These are phyloP conservation scores for Pseudomugil gertrudae DNA, from an alignment of 2,797 vertebrate species.

Conservation along the genomic window DNA sequence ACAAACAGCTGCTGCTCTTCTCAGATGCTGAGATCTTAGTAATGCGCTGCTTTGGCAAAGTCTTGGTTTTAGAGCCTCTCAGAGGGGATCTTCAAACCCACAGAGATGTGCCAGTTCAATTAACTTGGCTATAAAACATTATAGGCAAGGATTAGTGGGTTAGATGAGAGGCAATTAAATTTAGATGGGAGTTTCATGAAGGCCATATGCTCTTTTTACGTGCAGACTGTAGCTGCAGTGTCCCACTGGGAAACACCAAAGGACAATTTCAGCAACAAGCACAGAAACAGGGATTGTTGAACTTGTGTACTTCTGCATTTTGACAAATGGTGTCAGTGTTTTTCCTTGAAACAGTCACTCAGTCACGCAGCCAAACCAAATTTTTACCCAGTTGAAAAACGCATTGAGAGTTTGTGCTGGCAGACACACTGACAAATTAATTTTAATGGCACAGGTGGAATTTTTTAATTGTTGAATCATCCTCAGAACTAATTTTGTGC, in stretches of 20 bases:
- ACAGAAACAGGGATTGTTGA: neutral
- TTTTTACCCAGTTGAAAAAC: slow-evolving; percentile 1
- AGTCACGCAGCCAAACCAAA: neutral
- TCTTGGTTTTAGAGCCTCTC: slow-evolving; percentile 44
- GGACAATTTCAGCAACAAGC: slow-evolving; percentile 11
- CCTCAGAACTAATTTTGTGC: neutral
- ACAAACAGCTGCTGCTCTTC: slow-evolving; percentile 63
- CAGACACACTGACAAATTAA: slow-evolving; percentile 2
- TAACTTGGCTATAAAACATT: slow-evolving; percentile 64
- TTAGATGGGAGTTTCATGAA: slow-evolving; percentile 39
- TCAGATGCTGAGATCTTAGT: slow-evolving; percentile 49
- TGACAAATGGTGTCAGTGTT: slow-evolving; percentile 76
- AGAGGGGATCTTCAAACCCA: slow-evolving; percentile 52
- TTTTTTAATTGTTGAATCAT: neutral
- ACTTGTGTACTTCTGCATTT: slow-evolving; percentile 63
- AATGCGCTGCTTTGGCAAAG: slow-evolving; percentile 54
- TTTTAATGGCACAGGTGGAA: neutral
- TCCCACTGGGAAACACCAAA: slow-evolving; percentile 18
- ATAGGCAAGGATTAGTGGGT: slow-evolving; percentile 56
- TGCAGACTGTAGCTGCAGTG: slow-evolving; percentile 33
- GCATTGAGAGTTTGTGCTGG: neutral
- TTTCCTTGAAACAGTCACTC: slow-evolving; percentile 47
- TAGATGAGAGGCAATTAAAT: slow-evolving; percentile 57
- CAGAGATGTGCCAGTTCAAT: slow-evolving; percentile 66
- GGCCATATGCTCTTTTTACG: slow-evolving; percentile 62